Conservation (phyloP, 2,888 invertebrate species). For the Notodonta dromedarius region DNA sequence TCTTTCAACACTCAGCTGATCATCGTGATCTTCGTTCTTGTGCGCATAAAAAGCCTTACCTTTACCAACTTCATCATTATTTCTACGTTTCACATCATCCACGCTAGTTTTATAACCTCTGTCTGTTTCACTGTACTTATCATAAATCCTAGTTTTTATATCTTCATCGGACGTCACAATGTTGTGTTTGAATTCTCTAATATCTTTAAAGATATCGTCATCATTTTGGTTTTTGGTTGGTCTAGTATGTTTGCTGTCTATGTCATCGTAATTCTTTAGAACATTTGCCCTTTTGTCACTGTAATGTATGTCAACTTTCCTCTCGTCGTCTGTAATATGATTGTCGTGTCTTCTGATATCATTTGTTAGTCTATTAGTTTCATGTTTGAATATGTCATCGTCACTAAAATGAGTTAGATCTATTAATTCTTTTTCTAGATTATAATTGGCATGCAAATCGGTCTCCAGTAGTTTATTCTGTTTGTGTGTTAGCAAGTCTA, state of each 20-base stretch:
- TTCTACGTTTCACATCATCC: conserved; percentile 24
- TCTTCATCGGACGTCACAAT: conserved; percentile 15
- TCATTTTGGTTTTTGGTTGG: conserved; percentile 6
- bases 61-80: conserved; percentile 17
- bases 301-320: conserved; percentile 7
- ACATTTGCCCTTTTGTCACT: conserved; percentile 4
- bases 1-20: conserved; percentile 52
- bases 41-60: conserved; percentile 23
- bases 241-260: conserved; percentile 4
- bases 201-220: conserved; percentile 2
- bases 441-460: neutral
- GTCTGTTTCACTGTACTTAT: conserved; percentile 12
- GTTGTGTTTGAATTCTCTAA: conserved; percentile 17
- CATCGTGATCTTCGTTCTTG: conserved; percentile 32
- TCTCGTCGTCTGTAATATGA: conserved; percentile 9
- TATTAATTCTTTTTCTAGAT: conserved; percentile 10
- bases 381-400: conserved; percentile 11
- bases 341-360: conserved; percentile 9
- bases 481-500: conserved; percentile 15
- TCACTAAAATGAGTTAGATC: conserved; percentile 11
- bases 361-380: conserved; percentile 6
- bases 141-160: conserved; percentile 9
- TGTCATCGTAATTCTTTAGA: conserved; percentile 15
- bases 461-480: conserved; percentile 7
- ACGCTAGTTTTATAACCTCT: conserved; percentile 14